phyloP scores from a whole-genome alignment of 1,140 invertebrate species.

The Halictus rubicundus region DNA sequence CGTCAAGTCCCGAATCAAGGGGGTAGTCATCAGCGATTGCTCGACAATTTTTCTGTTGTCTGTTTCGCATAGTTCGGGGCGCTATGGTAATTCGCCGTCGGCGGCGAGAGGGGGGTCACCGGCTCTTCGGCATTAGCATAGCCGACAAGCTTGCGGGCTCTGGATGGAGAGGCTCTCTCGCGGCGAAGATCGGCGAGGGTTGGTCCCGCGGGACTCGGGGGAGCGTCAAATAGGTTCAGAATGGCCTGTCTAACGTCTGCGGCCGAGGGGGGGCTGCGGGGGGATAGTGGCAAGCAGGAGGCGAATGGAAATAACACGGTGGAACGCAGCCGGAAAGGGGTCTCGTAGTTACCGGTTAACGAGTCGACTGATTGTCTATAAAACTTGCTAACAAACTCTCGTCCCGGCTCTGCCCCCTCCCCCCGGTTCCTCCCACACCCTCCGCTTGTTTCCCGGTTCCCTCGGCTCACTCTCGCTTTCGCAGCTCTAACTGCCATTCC shows the following conservation, averaged over 20 bases:
- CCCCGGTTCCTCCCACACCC: background rate
- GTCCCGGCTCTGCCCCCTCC: background rate
- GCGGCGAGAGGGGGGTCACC: background rate
- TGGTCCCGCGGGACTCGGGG: slow-evolving; percentile 51
- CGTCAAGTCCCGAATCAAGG: no score
- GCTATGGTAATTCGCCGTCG: slow-evolving; percentile 52
- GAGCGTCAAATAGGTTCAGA: slow-evolving; percentile 51
- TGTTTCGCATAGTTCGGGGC: slow-evolving; percentile 56
- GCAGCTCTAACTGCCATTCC: slow-evolving; percentile 49
- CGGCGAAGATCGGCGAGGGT: slow-evolving; percentile 22
- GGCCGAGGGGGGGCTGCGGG: background rate
- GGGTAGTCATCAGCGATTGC: no score
- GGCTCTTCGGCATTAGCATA: slow-evolving; percentile 57
- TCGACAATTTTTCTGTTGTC: slow-evolving; percentile 50
- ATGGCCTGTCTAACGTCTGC: slow-evolving; percentile 55
- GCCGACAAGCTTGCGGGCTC: slow-evolving; percentile 21
- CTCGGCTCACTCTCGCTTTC: slow-evolving; percentile 36
- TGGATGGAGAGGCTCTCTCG: slow-evolving; percentile 4
- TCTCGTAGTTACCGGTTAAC: slow-evolving; percentile 68
- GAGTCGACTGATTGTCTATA: slow-evolving; percentile 72
- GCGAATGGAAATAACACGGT: slow-evolving; percentile 62
- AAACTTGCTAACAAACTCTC: slow-evolving; percentile 71
- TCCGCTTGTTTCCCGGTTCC: background rate
- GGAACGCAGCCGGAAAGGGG: slow-evolving; percentile 52
- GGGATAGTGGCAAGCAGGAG: background rate